phyloP scores from a whole-genome alignment of 2,888 invertebrate species.

The Nephrotoma flavescens region DNA sequence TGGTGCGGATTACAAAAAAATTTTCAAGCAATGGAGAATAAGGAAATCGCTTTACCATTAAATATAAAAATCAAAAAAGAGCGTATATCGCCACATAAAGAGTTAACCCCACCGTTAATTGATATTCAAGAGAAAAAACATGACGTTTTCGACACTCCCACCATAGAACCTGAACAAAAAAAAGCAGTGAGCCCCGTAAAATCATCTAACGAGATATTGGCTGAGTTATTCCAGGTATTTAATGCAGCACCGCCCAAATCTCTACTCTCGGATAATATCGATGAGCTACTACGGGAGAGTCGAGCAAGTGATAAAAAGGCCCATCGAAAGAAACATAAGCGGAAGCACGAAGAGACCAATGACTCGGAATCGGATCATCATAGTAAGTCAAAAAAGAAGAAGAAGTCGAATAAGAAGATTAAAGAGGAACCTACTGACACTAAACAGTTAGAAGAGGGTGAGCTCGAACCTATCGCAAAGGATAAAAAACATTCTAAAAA shows the following conservation, averaged over 20 bases:
- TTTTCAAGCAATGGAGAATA: not conserved
- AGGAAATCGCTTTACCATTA: not conserved
- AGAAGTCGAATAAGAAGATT: slow-evolving; percentile 23
- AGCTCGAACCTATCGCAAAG: slow-evolving; percentile 34
- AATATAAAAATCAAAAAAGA: slow-evolving; percentile 23
- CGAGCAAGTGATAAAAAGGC: slow-evolving; percentile 25
- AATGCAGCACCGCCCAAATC: slow-evolving; percentile 54
- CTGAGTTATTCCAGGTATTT: slow-evolving; percentile 66
- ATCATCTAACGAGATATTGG: slow-evolving; percentile 51
- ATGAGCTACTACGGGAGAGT: slow-evolving; percentile 19
- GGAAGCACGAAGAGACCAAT: slow-evolving; percentile 20
- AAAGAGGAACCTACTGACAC: slow-evolving; percentile 24
- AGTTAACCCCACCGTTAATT: slow-evolving; percentile 16
- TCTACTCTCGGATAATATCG: slow-evolving; percentile 23
- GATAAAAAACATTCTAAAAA: slow-evolving; percentile 43
- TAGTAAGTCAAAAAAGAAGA: slow-evolving; percentile 13
- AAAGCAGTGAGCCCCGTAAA: slow-evolving; percentile 26
- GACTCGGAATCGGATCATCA: slow-evolving; percentile 9
- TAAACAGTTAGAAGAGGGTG: slow-evolving; percentile 16
- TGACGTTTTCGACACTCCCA: not conserved
- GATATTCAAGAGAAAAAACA: not conserved
- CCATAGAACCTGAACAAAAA: slow-evolving; percentile 17
- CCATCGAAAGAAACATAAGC: slow-evolving; percentile 21
- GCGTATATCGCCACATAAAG: slow-evolving; percentile 13
- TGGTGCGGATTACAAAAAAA: not conserved